phyloP scores from a whole-genome alignment of 2,888 invertebrate species.

The Germaria angustata region DNA sequence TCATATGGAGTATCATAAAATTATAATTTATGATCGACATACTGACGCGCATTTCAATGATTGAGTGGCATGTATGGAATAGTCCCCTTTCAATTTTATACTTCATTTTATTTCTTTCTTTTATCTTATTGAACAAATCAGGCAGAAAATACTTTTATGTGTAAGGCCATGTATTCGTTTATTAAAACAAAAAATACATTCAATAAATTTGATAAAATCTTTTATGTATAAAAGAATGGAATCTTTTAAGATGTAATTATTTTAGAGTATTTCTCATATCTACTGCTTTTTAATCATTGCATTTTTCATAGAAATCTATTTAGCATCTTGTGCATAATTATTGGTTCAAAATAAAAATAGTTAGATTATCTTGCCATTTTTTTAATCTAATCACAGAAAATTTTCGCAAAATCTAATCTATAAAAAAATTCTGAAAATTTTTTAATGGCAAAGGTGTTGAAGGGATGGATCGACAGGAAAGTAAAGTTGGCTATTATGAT shows the following conservation, averaged over 20 bases:
- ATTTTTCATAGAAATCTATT: not conserved
- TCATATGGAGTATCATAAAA: conserved; percentile 62
- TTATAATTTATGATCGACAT: conserved; percentile 68
- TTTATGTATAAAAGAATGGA: not conserved
- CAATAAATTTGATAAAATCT: not conserved
- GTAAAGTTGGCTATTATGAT: too few relatives aligned
- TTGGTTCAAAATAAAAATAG: too few relatives aligned
- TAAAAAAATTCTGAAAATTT: too few relatives aligned
- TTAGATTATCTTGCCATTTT: too few relatives aligned
- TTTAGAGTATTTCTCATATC: too few relatives aligned
- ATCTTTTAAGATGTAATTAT: not conserved
- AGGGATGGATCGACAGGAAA: too few relatives aligned
- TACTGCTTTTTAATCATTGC: not conserved
- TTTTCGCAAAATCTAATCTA: too few relatives aligned
- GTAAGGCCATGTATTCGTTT: not conserved
- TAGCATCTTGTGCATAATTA: too few relatives aligned
- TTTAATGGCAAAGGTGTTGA: too few relatives aligned
- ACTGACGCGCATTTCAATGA: conserved; percentile 61
- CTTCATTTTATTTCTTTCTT: not conserved
- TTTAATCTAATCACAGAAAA: too few relatives aligned
- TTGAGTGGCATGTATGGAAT: conserved; percentile 50
- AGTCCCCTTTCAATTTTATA: conserved; percentile 29
- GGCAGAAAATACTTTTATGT: not conserved
- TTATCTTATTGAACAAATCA: conserved; percentile 48
- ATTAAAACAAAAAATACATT: conserved; percentile 7